Conservation (phyloP, 2,113 vertebrate genomes). For the Cariama cristata region DNA sequence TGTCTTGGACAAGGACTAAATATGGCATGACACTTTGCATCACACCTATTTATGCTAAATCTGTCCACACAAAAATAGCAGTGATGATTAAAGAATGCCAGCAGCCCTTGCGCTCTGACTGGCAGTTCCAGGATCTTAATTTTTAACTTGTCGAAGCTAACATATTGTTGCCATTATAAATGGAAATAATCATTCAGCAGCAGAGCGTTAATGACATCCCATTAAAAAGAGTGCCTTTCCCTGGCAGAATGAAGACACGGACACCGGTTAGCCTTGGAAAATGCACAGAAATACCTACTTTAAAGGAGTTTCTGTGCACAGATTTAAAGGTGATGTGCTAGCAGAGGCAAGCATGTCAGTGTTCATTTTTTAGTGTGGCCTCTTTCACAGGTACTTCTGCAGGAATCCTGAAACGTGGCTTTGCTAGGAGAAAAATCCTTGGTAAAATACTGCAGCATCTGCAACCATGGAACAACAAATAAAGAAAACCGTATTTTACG, state of each 20-base stretch:
- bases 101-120: not conserved
- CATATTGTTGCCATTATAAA: not conserved
- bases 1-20: not conserved
- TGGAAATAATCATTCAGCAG: not conserved
- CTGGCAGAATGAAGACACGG: not conserved
- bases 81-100: not conserved
- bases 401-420: not conserved
- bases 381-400: not conserved
- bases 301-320: not conserved
- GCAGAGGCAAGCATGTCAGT: not conserved
- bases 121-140: not conserved
- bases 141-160: not conserved
- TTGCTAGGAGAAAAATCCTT: not conserved
- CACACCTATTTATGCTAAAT: not conserved
- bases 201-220: not conserved
- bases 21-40: not conserved
- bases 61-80: not conserved
- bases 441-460: not conserved
- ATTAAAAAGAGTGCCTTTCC: not conserved
- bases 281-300: not conserved
- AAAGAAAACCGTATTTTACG: fast-evolving
- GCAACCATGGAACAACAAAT: not conserved
- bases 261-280: not conserved
- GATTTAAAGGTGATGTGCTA: not conserved
- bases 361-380: not conserved